Percentiles rank a stretch among this genome's conserved stretches.
Conservation (phyloP, 1,140 invertebrate species). For the Neoseiulus cucumeris region DNA sequence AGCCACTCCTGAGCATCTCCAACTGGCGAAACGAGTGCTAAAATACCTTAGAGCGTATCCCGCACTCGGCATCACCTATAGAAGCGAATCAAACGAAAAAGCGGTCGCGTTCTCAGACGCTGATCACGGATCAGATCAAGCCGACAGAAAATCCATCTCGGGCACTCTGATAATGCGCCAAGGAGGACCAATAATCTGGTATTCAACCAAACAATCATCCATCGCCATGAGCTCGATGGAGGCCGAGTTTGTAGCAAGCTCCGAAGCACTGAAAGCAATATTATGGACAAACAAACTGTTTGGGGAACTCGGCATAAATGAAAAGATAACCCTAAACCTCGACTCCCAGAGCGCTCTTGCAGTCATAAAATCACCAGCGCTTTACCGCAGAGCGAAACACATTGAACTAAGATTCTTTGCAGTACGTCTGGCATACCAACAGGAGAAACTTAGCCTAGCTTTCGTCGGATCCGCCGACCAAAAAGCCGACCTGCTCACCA, state of each 20-base stretch:
- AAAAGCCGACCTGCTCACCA: too few species aligned
- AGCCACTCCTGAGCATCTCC: not conserved
- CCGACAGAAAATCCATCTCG: slow-evolving; percentile 12
- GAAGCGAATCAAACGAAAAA: slow-evolving; percentile 4
- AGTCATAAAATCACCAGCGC: slow-evolving; percentile 25
- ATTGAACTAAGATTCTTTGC: slow-evolving; percentile 26
- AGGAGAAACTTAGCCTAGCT: not conserved
- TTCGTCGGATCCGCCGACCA: not conserved
- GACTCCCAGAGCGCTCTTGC: slow-evolving; percentile 24
- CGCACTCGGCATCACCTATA: slow-evolving; percentile 7
- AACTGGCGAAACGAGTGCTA: slow-evolving; percentile 6
- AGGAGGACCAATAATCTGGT: not conserved
- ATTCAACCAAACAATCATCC: too few species aligned
- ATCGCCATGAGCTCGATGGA: too few species aligned
- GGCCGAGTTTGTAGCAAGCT: too few species aligned
- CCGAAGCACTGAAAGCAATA: too few species aligned
- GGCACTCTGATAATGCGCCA: not conserved
- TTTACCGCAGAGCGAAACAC: slow-evolving; percentile 27
- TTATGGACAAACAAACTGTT: slow-evolving; percentile 21
- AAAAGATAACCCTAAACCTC: slow-evolving; percentile 18
- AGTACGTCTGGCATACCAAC: slow-evolving; percentile 22
- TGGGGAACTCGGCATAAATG: slow-evolving; percentile 17
- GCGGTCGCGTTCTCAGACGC: slow-evolving; percentile 10
- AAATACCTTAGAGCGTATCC: slow-evolving; percentile 12
- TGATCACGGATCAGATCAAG: not conserved